Base-by-base conservation (phyloP, 1,140 invertebrate species). In the Grapholita molesta region DNA sequence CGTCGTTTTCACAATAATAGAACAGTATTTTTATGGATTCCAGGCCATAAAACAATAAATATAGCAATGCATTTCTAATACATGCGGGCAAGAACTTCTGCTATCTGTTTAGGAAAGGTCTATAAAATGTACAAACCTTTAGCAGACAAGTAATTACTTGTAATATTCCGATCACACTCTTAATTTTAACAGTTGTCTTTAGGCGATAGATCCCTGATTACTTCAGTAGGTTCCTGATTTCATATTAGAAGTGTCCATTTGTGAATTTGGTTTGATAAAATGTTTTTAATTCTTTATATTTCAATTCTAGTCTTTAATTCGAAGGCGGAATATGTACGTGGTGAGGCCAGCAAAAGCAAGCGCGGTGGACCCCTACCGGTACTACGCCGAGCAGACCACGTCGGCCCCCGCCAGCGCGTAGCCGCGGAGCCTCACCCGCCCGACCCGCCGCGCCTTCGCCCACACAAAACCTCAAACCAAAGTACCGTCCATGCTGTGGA, bases 241-340 rank as follows among this genome's bases (percentile, higher is more conserved):
- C n/a, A n/a, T n/a, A n/a, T n/a, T n/a, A n/a, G n/a, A n/a, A n/a
- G n/a, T n/a, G n/a, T n/a, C n/a, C n/a, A n/a, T n/a, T n/a, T n/a
- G n/a, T n/a, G n/a, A n/a, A n/a, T n/a, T n/a, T n/a, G n/a, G n/a
- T 48, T 8, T 48, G 42, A 21, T 48, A 48, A 3, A 42, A 21
- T 48, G 42, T 28, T 69, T 66, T 72, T 79, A 71, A 70, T 74
- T 67, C 66, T 57, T 38, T 70, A 72, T 81, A 73, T 87, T 89
- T 84, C 84, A 88, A 90, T 89, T 91, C 81, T 89, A 91, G 87
- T 90, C 77, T 86, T 81, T 83, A 85, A 83, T 84, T 92, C 90
- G 78, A 88, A 94, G 93, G 85, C 92, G 93, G 72, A 94, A 92
- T 85, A 89, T 93, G 32, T 94, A 94, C 83, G 92, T 94, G 77